Conservation (phyloP, 2,113 vertebrate genomes). For the Siphamia tubifer region DNA sequence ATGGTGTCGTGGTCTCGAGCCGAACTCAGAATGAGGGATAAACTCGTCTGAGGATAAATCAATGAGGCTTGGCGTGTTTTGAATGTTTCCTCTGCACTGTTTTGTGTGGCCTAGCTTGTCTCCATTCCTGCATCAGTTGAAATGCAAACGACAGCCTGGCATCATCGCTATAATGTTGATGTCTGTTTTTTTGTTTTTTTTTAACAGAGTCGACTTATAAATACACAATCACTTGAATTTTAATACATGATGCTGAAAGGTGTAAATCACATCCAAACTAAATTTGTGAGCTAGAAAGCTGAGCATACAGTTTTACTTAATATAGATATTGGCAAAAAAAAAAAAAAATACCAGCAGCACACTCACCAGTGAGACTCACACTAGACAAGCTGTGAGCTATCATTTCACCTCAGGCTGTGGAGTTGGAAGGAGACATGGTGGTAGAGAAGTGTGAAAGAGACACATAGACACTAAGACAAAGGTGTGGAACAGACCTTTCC, state of each 20-base stretch:
- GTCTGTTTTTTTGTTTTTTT: too few relatives aligned
- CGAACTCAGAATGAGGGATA: slow-evolving; percentile 24
- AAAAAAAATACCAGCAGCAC: neutral
- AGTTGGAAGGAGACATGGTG: neutral
- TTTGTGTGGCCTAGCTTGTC: slow-evolving; percentile 18
- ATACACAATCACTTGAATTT: neutral
- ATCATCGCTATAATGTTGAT: slow-evolving; percentile 4
- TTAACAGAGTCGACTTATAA: neutral
- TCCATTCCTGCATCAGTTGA: slow-evolving; percentile 9
- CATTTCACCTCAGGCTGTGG: slow-evolving; percentile 18
- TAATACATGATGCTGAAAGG: neutral
- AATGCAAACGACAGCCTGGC: slow-evolving; percentile 5
- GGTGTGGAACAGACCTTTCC: neutral
- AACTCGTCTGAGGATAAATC: slow-evolving; percentile 48
- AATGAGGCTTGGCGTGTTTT: slow-evolving; percentile 9
- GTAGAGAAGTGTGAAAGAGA: neutral
- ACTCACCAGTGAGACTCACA: slow-evolving; percentile 1
- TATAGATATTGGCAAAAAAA: slow-evolving; percentile 14
- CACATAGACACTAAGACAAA: neutral
- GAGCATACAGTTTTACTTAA: neutral
- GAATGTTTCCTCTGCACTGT: neutral
- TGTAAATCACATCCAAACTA: neutral
- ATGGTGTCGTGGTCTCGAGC: slow-evolving; percentile 25
- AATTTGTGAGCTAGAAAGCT: neutral
- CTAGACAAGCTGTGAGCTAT: neutral